phyloP scores from a whole-genome alignment of 2,888 invertebrate genomes.

The Marasmarcha lunaedactyla region DNA sequence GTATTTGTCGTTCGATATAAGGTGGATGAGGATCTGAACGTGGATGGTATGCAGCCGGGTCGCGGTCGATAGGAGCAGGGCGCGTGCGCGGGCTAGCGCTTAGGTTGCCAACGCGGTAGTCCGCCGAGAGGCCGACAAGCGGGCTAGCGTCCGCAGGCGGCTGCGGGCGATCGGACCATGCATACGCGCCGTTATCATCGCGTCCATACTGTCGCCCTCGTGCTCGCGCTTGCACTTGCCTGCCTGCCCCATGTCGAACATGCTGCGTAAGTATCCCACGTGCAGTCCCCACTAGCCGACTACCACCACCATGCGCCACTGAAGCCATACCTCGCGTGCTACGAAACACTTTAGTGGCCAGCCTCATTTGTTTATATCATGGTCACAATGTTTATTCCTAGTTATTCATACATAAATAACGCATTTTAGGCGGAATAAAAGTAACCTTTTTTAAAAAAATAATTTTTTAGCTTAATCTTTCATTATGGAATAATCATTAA shows the following conservation, averaged over 20 bases:
- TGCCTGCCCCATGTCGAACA: slow-evolving; percentile 45
- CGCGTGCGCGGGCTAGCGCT: slow-evolving; percentile 43
- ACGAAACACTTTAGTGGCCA: slow-evolving; percentile 10
- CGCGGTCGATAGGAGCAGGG: slow-evolving; percentile 46
- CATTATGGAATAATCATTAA: too few relatives aligned
- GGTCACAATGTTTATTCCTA: slow-evolving; percentile 19
- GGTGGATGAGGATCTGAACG: slow-evolving; percentile 38
- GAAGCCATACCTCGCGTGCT: slow-evolving; percentile 37
- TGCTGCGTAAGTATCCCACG: slow-evolving; percentile 46
- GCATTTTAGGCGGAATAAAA: too few relatives aligned
- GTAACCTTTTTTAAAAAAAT: too few relatives aligned
- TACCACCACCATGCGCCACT: slow-evolving; percentile 14
- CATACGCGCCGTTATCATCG: slow-evolving; percentile 47
- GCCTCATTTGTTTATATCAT: slow-evolving; percentile 3
- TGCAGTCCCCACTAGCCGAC: neutral
- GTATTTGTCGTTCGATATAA: slow-evolving; percentile 44
- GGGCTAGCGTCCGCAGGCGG: slow-evolving; percentile 33
- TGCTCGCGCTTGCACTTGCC: slow-evolving; percentile 45
- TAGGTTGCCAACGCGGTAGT: slow-evolving; percentile 35
- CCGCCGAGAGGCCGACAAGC: slow-evolving; percentile 48
- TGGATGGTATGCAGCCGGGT: slow-evolving; percentile 30
- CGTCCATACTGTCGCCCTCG: slow-evolving; percentile 48
- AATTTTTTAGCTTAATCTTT: too few relatives aligned
- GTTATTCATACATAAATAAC: neutral
- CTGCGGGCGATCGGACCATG: slow-evolving; percentile 38